Evolutionary conservation across 1,140 invertebrate genomes (phyloP).

Genomic region (Ostrea edulis): DNA sequence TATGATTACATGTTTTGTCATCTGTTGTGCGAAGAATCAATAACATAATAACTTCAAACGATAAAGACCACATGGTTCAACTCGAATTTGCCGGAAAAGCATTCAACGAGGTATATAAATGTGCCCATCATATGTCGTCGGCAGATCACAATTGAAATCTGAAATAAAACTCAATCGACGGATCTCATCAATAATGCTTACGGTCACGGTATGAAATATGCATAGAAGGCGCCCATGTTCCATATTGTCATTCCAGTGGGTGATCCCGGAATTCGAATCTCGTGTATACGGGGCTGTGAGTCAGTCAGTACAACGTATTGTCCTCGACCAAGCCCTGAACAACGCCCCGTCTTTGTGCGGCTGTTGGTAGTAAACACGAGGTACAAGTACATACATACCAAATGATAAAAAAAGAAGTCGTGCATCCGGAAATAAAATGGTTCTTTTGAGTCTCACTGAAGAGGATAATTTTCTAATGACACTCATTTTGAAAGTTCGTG

Average conservation of each 20-base stretch:
- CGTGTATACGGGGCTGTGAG: neutral
- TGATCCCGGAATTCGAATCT: constrained; percentile 8
- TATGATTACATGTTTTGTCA: no score
- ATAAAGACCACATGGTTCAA: neutral
- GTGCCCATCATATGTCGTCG: constrained; percentile 8
- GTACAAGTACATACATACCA: neutral
- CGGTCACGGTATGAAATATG: constrained; percentile 3
- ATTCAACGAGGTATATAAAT: neutral
- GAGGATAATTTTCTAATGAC: constrained; percentile 23
- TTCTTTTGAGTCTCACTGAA: constrained; percentile 18
- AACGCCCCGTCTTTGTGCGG: neutral
- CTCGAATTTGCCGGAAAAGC: constrained; percentile 8
- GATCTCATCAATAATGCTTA: neutral
- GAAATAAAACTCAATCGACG: constrained; percentile 21
- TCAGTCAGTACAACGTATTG: neutral
- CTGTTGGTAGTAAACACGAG: neutral
- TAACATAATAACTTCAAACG: neutral
- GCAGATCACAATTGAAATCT: constrained; percentile 18
- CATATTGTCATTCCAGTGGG: constrained; percentile 1
- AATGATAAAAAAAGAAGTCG: constrained; percentile 7
- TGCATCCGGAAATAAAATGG: constrained; percentile 19
- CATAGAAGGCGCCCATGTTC: neutral
- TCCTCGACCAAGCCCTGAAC: neutral
- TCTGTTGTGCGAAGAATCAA: neutral
- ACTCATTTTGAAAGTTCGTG: constrained; percentile 21